Evolutionary conservation across 1,140 invertebrate species (phyloP).

Genomic region (Scylla paramamosain): DNA sequence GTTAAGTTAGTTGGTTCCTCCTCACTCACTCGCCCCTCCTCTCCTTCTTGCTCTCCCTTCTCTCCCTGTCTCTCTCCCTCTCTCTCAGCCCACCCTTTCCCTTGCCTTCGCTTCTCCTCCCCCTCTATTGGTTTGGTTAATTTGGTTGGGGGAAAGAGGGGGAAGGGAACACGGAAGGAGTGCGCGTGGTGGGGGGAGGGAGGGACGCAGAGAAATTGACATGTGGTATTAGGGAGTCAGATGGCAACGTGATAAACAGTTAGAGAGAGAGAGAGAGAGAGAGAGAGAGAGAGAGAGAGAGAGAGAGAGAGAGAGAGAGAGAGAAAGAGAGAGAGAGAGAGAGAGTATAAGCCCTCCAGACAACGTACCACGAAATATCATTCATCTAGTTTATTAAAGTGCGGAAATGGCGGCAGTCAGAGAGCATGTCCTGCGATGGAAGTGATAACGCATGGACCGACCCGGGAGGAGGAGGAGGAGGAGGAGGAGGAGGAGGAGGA

Average conservation of each 20-base stretch:
- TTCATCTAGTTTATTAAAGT: too few species aligned
- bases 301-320: conserved; percentile 14
- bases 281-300: not conserved
- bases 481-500: too few species aligned
- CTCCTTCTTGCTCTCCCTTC: too few species aligned
- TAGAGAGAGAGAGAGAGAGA: not conserved
- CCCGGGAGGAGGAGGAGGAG: too few species aligned
- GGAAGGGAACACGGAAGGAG: not conserved
- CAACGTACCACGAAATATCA: too few species aligned
- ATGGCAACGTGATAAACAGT: not conserved
- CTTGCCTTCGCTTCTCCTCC: not conserved
- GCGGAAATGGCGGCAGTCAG: too few species aligned
- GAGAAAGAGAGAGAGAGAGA: not conserved
- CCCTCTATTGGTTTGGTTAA: not conserved
- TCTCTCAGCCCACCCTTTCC: not conserved
- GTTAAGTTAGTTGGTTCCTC: not conserved
- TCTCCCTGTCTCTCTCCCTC: too few species aligned
- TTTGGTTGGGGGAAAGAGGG: not conserved
- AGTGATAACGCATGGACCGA: too few species aligned
- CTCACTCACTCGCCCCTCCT: too few species aligned
- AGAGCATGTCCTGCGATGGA: too few species aligned
- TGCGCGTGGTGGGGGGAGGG: not conserved
- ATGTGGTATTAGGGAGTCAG: conserved; percentile 2
- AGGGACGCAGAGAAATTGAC: not conserved
- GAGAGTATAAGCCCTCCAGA: too few species aligned